Percentiles rank a stretch among this genome's conserved stretches.
phyloP scores from a whole-genome alignment of 2,888 invertebrate species.

The Nymphalis c-album region DNA sequence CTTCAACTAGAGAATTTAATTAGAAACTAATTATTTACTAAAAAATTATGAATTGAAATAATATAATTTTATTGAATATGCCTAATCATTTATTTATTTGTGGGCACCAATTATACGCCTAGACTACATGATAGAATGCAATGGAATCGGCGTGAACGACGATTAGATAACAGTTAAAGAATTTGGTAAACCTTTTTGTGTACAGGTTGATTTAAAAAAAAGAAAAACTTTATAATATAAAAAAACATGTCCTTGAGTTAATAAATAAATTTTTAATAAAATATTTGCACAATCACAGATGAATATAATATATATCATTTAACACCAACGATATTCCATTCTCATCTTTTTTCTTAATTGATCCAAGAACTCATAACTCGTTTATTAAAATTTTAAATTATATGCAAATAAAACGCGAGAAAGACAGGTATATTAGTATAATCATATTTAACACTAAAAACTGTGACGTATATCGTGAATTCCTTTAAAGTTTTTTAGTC shows the following conservation, averaged over 20 bases:
- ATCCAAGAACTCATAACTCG: not conserved
- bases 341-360: not conserved
- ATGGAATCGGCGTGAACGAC: conserved; percentile 59
- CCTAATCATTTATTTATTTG: conserved; percentile 25
- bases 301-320: not conserved
- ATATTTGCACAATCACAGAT: too few species aligned
- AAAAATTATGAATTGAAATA: not conserved
- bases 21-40: too few species aligned
- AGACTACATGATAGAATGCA: conserved; percentile 32
- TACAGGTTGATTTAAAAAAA: conserved; percentile 44
- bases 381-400: conserved; percentile 9
- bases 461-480: not conserved
- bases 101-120: conserved; percentile 21
- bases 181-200: conserved; percentile 58
- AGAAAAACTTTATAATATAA: too few species aligned
- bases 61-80: conserved; percentile 13
- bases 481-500: conserved; percentile 8
- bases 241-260: too few species aligned
- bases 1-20: too few species aligned
- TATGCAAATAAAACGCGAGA: conserved; percentile 5
- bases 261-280: too few species aligned
- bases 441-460: not conserved
- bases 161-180: conserved; percentile 75
- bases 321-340: not conserved
- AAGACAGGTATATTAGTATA: not conserved